Conservation (phyloP, 1,140 invertebrate genomes). For the Nymphalis io region DNA sequence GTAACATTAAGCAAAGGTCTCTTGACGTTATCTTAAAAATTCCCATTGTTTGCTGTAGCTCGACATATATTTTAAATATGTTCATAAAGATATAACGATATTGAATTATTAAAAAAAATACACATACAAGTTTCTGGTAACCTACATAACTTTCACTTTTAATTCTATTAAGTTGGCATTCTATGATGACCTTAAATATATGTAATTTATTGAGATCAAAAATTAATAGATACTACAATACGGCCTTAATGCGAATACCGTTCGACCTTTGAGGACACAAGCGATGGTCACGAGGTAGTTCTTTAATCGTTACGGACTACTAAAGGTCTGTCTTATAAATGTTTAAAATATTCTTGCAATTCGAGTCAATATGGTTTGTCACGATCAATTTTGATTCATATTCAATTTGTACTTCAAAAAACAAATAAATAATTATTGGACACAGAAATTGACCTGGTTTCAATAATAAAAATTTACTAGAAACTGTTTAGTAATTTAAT, state of each 20-base stretch:
- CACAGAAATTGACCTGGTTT: too few relatives aligned
- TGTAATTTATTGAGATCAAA: slow-evolving; percentile 1
- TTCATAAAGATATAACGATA: slow-evolving; percentile 7
- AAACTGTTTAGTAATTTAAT: too few relatives aligned
- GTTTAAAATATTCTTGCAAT: neutral
- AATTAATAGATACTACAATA: slow-evolving; percentile 23
- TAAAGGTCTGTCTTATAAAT: slow-evolving; percentile 25
- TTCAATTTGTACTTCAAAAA: too few relatives aligned
- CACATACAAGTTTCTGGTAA: slow-evolving; percentile 14
- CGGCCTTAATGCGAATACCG: slow-evolving; percentile 61
- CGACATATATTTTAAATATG: slow-evolving; percentile 7
- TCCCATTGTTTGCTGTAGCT: slow-evolving; percentile 21
- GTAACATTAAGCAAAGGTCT: slow-evolving; percentile 20
- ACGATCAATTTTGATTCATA: too few relatives aligned
- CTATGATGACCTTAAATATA: slow-evolving; percentile 18
- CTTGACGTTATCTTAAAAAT: slow-evolving; percentile 25
- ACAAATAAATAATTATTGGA: too few relatives aligned
- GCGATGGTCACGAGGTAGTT: slow-evolving; percentile 46
- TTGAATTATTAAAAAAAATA: slow-evolving; percentile 6
- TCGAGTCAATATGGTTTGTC: too few relatives aligned
- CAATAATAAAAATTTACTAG: too few relatives aligned
- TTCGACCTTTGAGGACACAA: slow-evolving; percentile 62
- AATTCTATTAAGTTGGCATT: slow-evolving; percentile 20
- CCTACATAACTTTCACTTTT: slow-evolving; percentile 43
- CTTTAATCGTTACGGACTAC: slow-evolving; percentile 37